A percentile compares a stretch with the other conserved stretches of the same genome.
Conservation (phyloP, 37 sponge, comb jelly and placozoan genomes). For the Spongilla lacustris region DNA sequence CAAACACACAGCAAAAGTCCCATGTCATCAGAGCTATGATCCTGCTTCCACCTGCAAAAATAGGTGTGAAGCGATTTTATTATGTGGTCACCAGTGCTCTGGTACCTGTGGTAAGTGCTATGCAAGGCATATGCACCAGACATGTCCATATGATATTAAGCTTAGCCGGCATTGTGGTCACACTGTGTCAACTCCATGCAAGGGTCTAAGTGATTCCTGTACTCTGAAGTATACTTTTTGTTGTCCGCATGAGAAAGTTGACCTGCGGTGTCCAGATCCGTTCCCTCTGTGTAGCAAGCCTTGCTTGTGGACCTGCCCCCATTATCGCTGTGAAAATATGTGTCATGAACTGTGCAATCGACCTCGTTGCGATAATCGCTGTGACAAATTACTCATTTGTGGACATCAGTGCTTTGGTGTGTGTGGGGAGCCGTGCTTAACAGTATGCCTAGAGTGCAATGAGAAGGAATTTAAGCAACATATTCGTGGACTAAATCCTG, state of each 20-base stretch:
- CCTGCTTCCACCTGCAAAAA: constrained; percentile 18
- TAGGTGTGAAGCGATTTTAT: constrained; percentile 29
- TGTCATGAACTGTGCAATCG: constrained; percentile 67
- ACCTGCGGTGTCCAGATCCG: background rate
- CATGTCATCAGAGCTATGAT: constrained; percentile 2
- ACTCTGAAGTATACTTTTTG: background rate
- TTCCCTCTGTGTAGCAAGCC: constrained; percentile 18
- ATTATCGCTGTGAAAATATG: constrained; percentile 34
- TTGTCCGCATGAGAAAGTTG: constrained; percentile 15
- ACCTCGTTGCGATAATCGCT: constrained; percentile 60
- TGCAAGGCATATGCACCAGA: constrained; percentile 30
- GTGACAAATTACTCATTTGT: constrained; percentile 54
- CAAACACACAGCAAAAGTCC: constrained; percentile 19
- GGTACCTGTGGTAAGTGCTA: constrained; percentile 60
- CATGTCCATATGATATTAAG: constrained; percentile 13
- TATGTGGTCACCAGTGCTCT: constrained; percentile 77
- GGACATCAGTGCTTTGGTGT: constrained; percentile 71
- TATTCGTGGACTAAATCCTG: background rate
- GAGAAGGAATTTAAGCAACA: constrained; percentile 22
- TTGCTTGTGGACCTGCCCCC: constrained; percentile 49
- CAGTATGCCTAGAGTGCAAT: constrained; percentile 56
- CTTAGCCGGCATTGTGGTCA: constrained; percentile 50
- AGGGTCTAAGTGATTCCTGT: constrained; percentile 1
- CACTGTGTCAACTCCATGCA: constrained; percentile 2
- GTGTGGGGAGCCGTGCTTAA: constrained; percentile 80